Percentiles rank a stretch among this genome's conserved stretches.
These are phyloP conservation scores for Hymenopus coronatus DNA, from an alignment of 2,888 invertebrate genomes.

Conservation along the genomic window DNA sequence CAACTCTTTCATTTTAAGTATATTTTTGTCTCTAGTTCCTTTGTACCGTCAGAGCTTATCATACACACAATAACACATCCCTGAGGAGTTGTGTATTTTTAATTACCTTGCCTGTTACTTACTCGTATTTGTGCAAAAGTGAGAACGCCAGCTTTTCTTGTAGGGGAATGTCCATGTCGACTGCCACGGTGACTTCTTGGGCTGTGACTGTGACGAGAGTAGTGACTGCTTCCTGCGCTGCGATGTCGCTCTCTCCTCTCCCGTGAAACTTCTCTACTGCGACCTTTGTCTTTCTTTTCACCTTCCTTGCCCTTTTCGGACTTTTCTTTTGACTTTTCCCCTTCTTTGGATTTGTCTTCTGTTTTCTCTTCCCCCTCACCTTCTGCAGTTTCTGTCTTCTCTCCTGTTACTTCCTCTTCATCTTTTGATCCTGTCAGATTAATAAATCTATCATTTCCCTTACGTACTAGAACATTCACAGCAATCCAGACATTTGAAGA, in stretches of 20 bases:
- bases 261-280: conserved; percentile 18
- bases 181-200: conserved; percentile 23
- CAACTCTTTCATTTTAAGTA: too few species aligned
- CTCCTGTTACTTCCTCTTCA: not conserved
- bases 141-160: conserved; percentile 60
- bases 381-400: conserved; percentile 34
- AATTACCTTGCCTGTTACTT: too few species aligned
- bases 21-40: too few species aligned
- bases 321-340: conserved; percentile 48
- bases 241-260: conserved; percentile 23
- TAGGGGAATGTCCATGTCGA: conserved; percentile 39
- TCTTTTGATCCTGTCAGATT: not conserved
- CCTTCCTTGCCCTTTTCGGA: conserved; percentile 48
- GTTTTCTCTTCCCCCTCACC: conserved; percentile 48
- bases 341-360: conserved; percentile 38
- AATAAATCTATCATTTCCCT: not conserved
- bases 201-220: conserved; percentile 26
- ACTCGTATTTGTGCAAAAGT: conserved; percentile 80
- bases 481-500: too few species aligned
- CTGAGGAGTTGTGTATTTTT: too few species aligned
- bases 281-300: conserved; percentile 43
- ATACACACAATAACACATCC: too few species aligned
- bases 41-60: too few species aligned
- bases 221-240: conserved; percentile 30
- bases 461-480: not conserved